Evolutionary conservation across 2,113 vertebrate species (phyloP), one percentile per base, ranked within the genome.

Genomic region (Boleophthalmus pectinirostris): DNA sequence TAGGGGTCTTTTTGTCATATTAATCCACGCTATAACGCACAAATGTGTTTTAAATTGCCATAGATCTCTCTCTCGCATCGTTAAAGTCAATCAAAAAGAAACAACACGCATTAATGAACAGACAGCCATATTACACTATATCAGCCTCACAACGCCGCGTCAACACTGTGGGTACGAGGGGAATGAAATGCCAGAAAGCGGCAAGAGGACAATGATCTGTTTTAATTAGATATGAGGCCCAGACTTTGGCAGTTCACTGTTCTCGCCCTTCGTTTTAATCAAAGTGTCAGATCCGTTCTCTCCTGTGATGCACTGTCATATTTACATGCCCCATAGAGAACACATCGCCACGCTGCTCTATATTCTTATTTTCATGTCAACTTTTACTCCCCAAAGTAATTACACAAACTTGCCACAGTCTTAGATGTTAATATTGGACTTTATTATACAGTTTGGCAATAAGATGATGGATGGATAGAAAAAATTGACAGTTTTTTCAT

Each of bases 211-310:
- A 85, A 81, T 83, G 84, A 90, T 88, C 80, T 74, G 73, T 84
- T 92, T 93, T 92, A 91, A 93, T 93, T 91, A 90, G 90, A 86
- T 82, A 64, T 79, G 87, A 88, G 84, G 72, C 77, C 18, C 70
- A 78, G 60, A 79, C 84, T 82, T 80, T 51, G 3, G 58, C 38
- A 43, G 83, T 67, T 60, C 72, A 64, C 84, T 89, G 76, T 81
- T 82, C 90, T 87, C 24, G 54, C 81, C 73, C 70, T 54, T 43
- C 63, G 79, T 85, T 90, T 93, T 89, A 85, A 93, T 94, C 87
- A 84, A 81, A 57, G 54, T 89, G 82, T 90, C 91, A 87, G 78
- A 58, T 89, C 85, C 79, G 77, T 80, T 84, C 71, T 81, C 51
- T 64, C 70, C 70, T 84, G 75, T 56, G 66, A 83, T 85, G 73